Percentiles rank a stretch among this genome's conserved stretches.
Conservation (phyloP, 2,888 invertebrate species). For the Diarsia rubi region DNA sequence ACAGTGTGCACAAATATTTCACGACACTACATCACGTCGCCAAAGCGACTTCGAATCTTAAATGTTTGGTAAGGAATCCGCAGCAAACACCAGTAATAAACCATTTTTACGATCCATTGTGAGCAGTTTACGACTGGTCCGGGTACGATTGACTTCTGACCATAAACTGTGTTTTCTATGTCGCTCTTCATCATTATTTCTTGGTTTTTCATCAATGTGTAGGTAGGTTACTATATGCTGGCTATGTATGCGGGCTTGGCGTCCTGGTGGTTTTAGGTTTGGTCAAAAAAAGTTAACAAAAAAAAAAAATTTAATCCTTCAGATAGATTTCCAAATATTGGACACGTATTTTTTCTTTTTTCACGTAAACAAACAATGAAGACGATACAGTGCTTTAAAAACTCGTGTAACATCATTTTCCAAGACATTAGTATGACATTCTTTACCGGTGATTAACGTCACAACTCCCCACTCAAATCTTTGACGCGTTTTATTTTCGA, state of each 20-base stretch:
- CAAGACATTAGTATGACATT: too few species aligned
- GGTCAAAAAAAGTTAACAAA: too few species aligned
- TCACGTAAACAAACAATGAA: too few species aligned
- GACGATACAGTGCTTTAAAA: too few species aligned
- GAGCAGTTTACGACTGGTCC: conserved; percentile 79
- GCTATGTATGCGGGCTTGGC: conserved; percentile 28
- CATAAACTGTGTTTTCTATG: conserved; percentile 87
- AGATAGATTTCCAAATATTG: too few species aligned
- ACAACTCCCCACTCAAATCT: too few species aligned
- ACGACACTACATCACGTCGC: conserved; percentile 44
- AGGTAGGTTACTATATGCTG: conserved; percentile 13
- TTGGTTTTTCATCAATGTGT: conserved; percentile 65
- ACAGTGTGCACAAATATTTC: neutral
- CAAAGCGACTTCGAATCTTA: conserved; percentile 42
- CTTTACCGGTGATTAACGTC: too few species aligned
- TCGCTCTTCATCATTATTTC: conserved; percentile 72
- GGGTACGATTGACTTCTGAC: conserved; percentile 86
- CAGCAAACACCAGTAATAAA: conserved; percentile 77
- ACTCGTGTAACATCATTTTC: too few species aligned
- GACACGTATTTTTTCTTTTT: too few species aligned
- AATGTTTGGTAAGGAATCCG: conserved; percentile 57
- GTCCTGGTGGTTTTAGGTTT: conserved; percentile 37
- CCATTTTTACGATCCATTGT: conserved; percentile 87
- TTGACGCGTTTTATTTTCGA: too few species aligned
- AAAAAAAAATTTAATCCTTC: too few species aligned